These are phyloP conservation scores for Labroides dimidiatus DNA, from an alignment of 2,797 vertebrate species.

Conservation along the genomic window DNA sequence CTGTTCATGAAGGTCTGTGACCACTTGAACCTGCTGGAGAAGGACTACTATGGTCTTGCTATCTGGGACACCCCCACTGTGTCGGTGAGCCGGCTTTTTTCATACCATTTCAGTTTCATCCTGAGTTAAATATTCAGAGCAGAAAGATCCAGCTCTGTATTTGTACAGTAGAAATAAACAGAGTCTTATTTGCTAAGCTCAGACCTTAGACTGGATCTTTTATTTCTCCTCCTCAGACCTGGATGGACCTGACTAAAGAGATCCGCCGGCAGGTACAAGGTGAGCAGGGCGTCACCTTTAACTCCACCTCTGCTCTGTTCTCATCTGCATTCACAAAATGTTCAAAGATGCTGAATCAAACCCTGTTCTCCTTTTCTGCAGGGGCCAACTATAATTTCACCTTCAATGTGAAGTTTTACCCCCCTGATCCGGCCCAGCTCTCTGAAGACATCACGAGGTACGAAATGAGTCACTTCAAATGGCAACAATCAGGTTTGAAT, in stretches of 20 bases:
- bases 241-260: constrained; percentile 97
- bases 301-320: not conserved
- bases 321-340: not conserved
- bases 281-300: constrained; percentile 69
- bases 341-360: not conserved
- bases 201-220: not conserved
- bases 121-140: too few relatives aligned
- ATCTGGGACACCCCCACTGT: constrained; percentile 88
- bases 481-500: too few relatives aligned
- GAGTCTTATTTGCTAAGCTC: too few relatives aligned
- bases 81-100: constrained; percentile 83
- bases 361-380: constrained; percentile 57
- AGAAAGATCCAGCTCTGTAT: too few relatives aligned
- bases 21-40: constrained; percentile 96
- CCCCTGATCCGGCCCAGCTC: constrained; percentile 94
- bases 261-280: constrained; percentile 94
- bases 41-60: constrained; percentile 95
- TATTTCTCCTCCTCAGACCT: constrained; percentile 83
- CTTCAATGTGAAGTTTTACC: constrained; percentile 98
- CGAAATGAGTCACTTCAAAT: not conserved
- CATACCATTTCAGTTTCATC: too few relatives aligned
- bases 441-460: constrained; percentile 98
- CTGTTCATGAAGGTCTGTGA: constrained; percentile 95
- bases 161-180: too few relatives aligned
- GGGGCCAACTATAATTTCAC: constrained; percentile 92